These are phyloP conservation scores for Forbesichthys agassizii DNA, from an alignment of 2,113 vertebrate species.

Conservation along the genomic window DNA sequence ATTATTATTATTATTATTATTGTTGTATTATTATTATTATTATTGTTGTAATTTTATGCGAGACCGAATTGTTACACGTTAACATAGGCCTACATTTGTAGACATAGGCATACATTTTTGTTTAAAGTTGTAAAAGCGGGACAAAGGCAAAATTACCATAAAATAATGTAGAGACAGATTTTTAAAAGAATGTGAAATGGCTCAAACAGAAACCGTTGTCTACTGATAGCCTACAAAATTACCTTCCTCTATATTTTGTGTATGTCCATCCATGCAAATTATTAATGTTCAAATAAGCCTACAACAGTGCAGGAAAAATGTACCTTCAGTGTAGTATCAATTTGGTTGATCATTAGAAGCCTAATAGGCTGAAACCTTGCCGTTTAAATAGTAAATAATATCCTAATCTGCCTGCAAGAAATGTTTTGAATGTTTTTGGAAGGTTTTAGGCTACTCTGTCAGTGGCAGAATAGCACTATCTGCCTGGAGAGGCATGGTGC, in stretches of 20 bases:
- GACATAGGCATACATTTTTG: no score
- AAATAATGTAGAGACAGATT: no score
- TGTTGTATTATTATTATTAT: neutral
- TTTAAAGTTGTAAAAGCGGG: no score
- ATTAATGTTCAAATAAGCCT: conserved; percentile 17
- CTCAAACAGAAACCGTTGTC: no score
- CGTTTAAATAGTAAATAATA: neutral
- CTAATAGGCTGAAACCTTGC: conserved; percentile 46
- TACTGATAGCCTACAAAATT: no score
- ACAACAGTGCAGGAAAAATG: conserved; percentile 51
- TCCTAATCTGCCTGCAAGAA: neutral
- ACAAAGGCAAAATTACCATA: no score
- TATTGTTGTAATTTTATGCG: neutral
- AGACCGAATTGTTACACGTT: no score
- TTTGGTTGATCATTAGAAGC: conserved; percentile 72
- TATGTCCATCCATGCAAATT: no score
- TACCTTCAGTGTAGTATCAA: conserved; percentile 72
- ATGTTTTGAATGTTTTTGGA: neutral
- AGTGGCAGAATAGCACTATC: neutral
- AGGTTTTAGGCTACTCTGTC: neutral
- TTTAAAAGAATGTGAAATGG: no score
- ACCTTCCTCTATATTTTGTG: no score
- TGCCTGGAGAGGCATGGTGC: conserved; percentile 2
- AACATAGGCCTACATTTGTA: no score
- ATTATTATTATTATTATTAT: conserved; percentile 13